Evolutionary conservation across 2,888 invertebrate species (phyloP).

Genomic region (Tromatobia lineatoria): DNA sequence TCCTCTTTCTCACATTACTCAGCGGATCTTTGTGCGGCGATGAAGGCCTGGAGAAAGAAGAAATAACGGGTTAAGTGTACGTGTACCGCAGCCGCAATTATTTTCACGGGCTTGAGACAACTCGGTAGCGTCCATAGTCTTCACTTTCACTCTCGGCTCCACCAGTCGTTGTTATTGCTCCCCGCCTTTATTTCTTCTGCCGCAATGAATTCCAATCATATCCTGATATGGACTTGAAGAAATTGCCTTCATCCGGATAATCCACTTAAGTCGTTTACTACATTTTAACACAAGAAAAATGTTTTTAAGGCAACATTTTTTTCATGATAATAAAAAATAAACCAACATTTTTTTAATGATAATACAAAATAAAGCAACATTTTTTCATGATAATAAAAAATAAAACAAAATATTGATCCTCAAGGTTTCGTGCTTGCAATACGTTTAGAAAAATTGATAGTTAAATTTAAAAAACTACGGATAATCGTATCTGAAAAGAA

Average conservation of each 20-base stretch:
- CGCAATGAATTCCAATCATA: constrained; percentile 40
- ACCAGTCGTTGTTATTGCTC: constrained; percentile 44
- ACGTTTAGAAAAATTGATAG: too few species aligned
- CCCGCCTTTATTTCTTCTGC: constrained; percentile 13
- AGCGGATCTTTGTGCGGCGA: constrained; percentile 38
- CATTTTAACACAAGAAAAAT: neutral
- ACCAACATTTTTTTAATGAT: neutral
- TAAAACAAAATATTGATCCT: neutral
- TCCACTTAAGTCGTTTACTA: neutral
- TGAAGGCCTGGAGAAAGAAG: constrained; percentile 49
- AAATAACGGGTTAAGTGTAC: constrained; percentile 49
- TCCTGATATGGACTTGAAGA: neutral
- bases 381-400: too few species aligned
- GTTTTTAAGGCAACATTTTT: neutral
- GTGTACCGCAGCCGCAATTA: constrained; percentile 59
- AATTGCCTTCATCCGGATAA: neutral
- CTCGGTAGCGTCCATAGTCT: constrained; percentile 5
- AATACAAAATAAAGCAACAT: neutral
- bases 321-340: neutral
- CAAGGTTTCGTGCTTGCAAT: too few species aligned
- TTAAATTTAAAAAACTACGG: too few species aligned
- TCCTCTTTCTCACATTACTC: constrained; percentile 61
- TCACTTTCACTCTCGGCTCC: constrained; percentile 60
- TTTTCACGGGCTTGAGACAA: constrained; percentile 56
- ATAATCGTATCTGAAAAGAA: too few species aligned